These are phyloP conservation scores for Drosophila anomalata DNA, from an alignment of 2,888 invertebrate genomes.

Conservation along the genomic window DNA sequence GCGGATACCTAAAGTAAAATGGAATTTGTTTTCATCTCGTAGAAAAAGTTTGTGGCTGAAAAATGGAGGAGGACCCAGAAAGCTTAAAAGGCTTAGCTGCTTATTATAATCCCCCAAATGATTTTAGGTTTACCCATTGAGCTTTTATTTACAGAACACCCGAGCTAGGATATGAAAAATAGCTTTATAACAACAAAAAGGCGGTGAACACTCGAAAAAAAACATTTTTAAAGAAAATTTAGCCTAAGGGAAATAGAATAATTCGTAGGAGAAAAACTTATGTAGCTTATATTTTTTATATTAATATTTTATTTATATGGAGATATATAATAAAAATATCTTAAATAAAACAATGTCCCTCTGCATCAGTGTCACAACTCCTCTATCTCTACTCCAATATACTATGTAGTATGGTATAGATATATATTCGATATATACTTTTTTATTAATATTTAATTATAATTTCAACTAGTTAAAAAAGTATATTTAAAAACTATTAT, in stretches of 20 bases:
- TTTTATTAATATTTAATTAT: no score
- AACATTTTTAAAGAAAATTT: neutral
- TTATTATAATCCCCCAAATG: conserved; percentile 35
- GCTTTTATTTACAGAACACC: conserved; percentile 7
- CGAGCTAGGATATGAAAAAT: neutral
- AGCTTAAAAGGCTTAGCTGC: conserved; percentile 34
- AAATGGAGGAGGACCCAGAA: conserved; percentile 13
- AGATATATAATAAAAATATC: no score
- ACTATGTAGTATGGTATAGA: no score
- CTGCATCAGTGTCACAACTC: no score
- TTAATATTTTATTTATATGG: no score
- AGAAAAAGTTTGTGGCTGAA: conserved; percentile 31
- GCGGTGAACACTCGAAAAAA: neutral
- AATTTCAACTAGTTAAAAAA: no score
- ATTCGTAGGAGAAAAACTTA: no score
- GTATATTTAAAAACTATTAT: no score
- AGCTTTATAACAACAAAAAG: neutral
- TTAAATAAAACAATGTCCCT: no score
- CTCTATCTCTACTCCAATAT: no score
- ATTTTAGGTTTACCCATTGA: conserved; percentile 30
- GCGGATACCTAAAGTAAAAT: conserved; percentile 25
- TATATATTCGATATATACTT: no score
- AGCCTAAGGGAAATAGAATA: neutral
- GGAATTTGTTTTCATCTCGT: conserved; percentile 45
- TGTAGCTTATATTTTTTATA: no score